Conservation (phyloP, 2,888 invertebrate species). For the Drosophila longiperda region DNA sequence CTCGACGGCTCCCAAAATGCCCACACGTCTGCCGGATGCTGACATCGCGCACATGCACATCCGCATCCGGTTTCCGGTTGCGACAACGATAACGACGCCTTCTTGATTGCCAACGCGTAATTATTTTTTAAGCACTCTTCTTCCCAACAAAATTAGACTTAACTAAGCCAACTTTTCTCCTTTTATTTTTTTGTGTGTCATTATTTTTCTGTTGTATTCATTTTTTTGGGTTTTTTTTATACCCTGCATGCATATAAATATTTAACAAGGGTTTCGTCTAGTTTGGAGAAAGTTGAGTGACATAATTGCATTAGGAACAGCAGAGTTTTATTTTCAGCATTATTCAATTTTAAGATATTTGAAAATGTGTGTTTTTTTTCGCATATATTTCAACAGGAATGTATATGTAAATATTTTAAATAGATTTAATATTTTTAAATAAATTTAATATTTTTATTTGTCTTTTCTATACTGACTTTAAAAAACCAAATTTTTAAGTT, state of each 20-base stretch:
- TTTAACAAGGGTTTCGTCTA: not conserved
- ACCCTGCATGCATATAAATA: not conserved
- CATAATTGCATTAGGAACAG: not conserved
- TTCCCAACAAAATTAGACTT: constrained; percentile 76
- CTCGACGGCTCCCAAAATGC: not conserved
- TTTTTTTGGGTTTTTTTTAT: constrained; percentile 6
- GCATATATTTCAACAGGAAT: not conserved
- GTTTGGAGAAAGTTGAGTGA: not conserved
- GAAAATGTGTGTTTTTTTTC: not conserved
- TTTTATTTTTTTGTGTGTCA: constrained; percentile 6
- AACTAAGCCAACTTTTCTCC: constrained; percentile 62
- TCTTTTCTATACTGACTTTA: not conserved
- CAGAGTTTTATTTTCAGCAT: not conserved
- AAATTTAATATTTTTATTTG: not conserved
- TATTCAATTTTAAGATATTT: not conserved
- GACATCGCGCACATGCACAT: constrained; percentile 74
- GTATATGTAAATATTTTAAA: not conserved
- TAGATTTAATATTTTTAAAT: too few relatives aligned
- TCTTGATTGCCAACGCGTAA: constrained; percentile 78
- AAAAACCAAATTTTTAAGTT: not conserved
- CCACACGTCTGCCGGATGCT: constrained; percentile 58
- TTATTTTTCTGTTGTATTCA: constrained; percentile 13
- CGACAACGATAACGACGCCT: constrained; percentile 65
- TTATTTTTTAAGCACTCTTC: constrained; percentile 80
- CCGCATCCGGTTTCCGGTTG: constrained; percentile 73